Percentiles rank a stretch among this genome's conserved stretches.
phyloP scores from a whole-genome alignment of 2,113 vertebrate species.

The Hyperoodon ampullatus region DNA sequence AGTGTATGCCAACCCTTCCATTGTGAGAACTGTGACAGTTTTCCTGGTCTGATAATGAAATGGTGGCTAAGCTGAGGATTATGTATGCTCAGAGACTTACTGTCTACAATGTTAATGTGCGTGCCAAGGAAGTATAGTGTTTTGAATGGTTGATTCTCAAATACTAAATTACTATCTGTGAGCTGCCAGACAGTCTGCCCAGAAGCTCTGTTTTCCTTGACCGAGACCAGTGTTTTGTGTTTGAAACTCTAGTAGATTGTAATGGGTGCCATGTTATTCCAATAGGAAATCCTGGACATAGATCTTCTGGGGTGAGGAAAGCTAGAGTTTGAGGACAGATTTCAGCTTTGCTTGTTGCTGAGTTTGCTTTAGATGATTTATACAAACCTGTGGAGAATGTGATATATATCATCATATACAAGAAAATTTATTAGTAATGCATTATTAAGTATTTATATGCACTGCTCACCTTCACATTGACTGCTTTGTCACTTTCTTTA shows the following conservation, averaged over 20 bases:
- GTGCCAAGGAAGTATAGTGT: background rate
- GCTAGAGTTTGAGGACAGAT: background rate
- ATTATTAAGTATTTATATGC: background rate
- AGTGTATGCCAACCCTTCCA: background rate
- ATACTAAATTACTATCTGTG: background rate
- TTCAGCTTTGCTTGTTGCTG: background rate
- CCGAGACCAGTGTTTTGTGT: background rate
- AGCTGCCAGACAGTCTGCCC: background rate
- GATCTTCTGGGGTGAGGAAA: background rate
- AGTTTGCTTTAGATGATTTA: constrained; percentile 22
- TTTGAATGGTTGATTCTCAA: background rate
- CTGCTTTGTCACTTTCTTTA: background rate
- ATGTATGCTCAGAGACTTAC: background rate
- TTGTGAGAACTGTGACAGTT: background rate
- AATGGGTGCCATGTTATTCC: background rate
- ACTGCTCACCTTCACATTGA: background rate
- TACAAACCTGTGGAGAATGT: background rate
- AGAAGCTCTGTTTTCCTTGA: background rate
- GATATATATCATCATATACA: background rate
- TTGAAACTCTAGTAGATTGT: background rate
- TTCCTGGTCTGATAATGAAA: background rate
- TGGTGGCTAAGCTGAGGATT: background rate
- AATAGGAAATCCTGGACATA: constrained; percentile 15
- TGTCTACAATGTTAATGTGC: background rate
- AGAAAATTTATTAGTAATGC: background rate